phyloP scores from a whole-genome alignment of 2,113 vertebrate genomes.

The Cochlearius cochlearius region DNA sequence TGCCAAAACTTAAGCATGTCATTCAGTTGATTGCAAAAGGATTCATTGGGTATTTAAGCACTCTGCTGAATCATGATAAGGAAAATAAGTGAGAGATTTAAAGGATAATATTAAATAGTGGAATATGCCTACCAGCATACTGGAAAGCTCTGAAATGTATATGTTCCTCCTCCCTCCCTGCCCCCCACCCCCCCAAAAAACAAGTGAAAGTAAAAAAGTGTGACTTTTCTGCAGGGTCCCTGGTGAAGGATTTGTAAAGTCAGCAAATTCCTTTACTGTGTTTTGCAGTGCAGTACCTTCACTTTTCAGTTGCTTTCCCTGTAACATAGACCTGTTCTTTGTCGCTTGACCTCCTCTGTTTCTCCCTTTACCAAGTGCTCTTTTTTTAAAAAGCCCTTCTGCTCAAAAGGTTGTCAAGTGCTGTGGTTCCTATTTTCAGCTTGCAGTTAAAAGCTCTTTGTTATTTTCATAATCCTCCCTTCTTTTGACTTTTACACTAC shows the following conservation, averaged over 20 bases:
- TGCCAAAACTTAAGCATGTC: constrained; percentile 6
- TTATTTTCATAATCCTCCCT: constrained; percentile 10
- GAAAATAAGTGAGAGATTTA: not conserved
- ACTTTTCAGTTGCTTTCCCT: constrained; percentile 3
- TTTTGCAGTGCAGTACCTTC: not conserved
- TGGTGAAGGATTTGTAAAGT: not conserved
- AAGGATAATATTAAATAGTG: not conserved
- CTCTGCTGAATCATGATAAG: not conserved
- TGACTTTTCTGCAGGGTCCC: not conserved
- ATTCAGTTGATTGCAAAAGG: not conserved
- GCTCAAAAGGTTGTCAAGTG: constrained; percentile 27
- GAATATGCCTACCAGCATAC: not conserved
- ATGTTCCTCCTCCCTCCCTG: not conserved
- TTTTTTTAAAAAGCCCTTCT: constrained; percentile 39
- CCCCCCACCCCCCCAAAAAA: too few species aligned
- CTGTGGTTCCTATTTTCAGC: constrained; percentile 46
- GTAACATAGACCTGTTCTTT: constrained; percentile 33
- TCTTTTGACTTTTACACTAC: not conserved
- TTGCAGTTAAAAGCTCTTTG: constrained; percentile 6
- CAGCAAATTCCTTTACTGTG: constrained; percentile 5
- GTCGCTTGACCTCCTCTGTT: constrained; percentile 23
- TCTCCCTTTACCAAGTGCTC: constrained; percentile 25
- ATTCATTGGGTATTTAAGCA: not conserved
- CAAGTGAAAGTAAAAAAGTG: not conserved
- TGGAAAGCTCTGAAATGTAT: not conserved